Base-by-base conservation (phyloP, 1,140 invertebrate species). In the Lepidostoma basale region DNA sequence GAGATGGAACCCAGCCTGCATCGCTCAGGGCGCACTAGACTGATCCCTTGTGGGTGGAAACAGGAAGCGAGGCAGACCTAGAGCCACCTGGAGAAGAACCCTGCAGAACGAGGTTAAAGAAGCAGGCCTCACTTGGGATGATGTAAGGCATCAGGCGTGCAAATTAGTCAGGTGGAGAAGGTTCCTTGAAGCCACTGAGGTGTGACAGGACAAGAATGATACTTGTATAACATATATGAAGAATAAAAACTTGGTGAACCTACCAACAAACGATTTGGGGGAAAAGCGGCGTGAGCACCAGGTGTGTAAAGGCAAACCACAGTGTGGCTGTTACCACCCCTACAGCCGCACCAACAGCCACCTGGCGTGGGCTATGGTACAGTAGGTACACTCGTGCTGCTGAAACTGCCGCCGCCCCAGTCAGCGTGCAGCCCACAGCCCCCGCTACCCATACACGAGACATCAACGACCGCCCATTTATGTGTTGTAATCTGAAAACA, bases 341-440 rank as follows among this genome's bases (percentile, higher is more conserved):
- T 69, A 93, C 76, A 49, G 91, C 63, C 23, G 86, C 86, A 62
- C 94, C 94, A 74, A 89, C 90, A 3, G 94, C 69, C 22, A 97
- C 93, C 86, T 97, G 95, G 26, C 84, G 82, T 74, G 86, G 85
- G 33, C 92, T 92, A 79, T 97, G 95, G 78, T 97, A 97, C 73
- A 91, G 87, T 63, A 97, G 82, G 79, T 96, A 97, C 49, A 96
- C 88, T 77, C 90, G 83, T 74, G 86, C 89, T 72, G 88, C 85
- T 67, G 87, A 86, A 26, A 92, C 90, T 71, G 90, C 76, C 52
- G 84, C 68, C 45, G 91, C 85, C 72, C 87, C 74, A 23, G 80
- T 75, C 69, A 90, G 77, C 74, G 88, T 89, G 40, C 82, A 82
- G 16, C 84, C 80, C 60, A 90, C 85, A 71, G 91, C 87, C 39